phyloP scores from a whole-genome alignment of 2,888 invertebrate genomes.

The Diadegma fenestrale region DNA sequence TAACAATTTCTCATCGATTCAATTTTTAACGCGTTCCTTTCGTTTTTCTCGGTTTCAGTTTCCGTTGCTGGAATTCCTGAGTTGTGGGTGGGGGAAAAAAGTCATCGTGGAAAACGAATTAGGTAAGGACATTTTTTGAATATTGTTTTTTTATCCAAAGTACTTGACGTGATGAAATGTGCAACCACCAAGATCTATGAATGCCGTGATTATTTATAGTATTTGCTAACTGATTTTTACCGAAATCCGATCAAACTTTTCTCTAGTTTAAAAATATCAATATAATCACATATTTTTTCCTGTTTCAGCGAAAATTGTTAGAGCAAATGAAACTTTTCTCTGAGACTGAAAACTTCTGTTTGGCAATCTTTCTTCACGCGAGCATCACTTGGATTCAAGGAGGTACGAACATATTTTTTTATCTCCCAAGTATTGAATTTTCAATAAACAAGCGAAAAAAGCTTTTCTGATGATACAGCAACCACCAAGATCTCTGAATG shows the following conservation, averaged over 20 bases:
- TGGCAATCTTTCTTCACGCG: background rate
- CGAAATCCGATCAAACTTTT: background rate
- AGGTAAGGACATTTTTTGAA: background rate
- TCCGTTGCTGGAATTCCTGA: background rate
- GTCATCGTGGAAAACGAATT: background rate
- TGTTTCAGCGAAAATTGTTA: conserved; percentile 28
- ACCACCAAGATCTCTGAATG: conserved; percentile 76
- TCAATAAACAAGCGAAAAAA: background rate
- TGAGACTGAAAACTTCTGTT: background rate
- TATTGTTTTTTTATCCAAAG: background rate
- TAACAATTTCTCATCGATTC: background rate
- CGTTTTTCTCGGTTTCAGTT: conserved; percentile 39
- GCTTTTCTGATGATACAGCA: conserved; percentile 55
- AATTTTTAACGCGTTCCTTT: background rate
- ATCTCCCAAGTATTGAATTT: background rate
- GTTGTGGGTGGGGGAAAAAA: background rate
- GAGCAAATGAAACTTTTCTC: background rate
- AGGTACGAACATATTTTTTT: background rate
- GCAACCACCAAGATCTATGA: conserved; percentile 75
- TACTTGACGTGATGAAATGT: conserved; percentile 68
- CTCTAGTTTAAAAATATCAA: background rate
- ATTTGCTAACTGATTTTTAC: conserved; percentile 74
- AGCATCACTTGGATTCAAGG: background rate
- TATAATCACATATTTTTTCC: conserved; percentile 15
- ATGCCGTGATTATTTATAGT: conserved; percentile 72